phyloP scores from a whole-genome alignment of 2,888 invertebrate genomes.

The Pristionchus fissidentatus region DNA sequence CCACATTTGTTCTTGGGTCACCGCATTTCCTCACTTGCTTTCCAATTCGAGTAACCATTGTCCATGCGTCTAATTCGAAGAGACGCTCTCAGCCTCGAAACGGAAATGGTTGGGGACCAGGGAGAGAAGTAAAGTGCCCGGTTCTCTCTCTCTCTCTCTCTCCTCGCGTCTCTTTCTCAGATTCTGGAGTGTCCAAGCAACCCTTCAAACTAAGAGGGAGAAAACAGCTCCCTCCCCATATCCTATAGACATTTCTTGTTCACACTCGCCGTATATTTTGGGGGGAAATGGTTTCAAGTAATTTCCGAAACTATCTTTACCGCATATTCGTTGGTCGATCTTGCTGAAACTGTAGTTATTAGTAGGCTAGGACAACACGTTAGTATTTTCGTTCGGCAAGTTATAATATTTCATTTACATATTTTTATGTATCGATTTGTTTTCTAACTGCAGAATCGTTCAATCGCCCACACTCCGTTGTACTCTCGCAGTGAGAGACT shows the following conservation, averaged over 20 bases:
- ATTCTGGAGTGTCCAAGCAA: not conserved
- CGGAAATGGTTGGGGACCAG: not conserved
- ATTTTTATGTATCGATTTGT: not conserved
- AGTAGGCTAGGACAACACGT: no score
- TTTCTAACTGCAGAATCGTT: slow-evolving; percentile 57
- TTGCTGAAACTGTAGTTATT: no score
- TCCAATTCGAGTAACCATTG: slow-evolving; percentile 18
- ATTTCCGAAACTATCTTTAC: not conserved
- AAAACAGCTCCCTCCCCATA: slow-evolving; percentile 34
- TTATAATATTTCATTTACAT: no score
- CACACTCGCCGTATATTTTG: slow-evolving; percentile 16
- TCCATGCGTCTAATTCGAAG: slow-evolving; percentile 35
- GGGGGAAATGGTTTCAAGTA: not conserved
- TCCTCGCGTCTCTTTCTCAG: not conserved
- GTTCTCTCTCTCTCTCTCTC: not conserved
- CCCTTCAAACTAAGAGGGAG: slow-evolving; percentile 28
- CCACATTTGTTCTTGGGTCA: no score
- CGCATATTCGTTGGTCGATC: no score
- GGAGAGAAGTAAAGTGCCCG: slow-evolving; percentile 14
- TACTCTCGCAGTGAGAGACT: slow-evolving; percentile 73
- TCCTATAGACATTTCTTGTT: slow-evolving; percentile 47
- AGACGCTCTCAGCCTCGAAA: no score
- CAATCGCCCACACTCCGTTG: slow-evolving; percentile 69
- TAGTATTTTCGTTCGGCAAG: no score
- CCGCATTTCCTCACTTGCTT: no score